phyloP scores from a whole-genome alignment of 2,888 invertebrate genomes.

The Leptinotarsa haldemani region DNA sequence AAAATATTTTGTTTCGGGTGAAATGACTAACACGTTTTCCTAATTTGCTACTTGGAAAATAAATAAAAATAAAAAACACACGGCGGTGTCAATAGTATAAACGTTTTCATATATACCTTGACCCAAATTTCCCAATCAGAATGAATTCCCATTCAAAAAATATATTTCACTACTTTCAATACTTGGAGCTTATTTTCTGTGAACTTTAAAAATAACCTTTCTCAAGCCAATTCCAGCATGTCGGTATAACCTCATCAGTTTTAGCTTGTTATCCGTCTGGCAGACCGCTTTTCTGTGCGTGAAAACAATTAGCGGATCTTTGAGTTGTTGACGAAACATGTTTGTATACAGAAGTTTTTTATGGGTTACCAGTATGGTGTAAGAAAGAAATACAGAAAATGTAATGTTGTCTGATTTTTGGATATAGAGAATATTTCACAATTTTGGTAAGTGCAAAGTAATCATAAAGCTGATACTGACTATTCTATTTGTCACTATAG shows the following conservation, averaged over 20 bases:
- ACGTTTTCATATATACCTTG: slow-evolving; percentile 2
- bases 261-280: slow-evolving; percentile 8
- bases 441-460: too few species aligned
- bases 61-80: slow-evolving; percentile 2
- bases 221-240: slow-evolving; percentile 7
- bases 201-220: slow-evolving; percentile 34
- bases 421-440: too few species aligned
- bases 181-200: slow-evolving; percentile 25
- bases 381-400: too few species aligned
- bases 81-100: background rate
- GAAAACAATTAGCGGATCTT: background rate
- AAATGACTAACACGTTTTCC: background rate
- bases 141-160: slow-evolving; percentile 6
- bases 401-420: too few species aligned
- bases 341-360: too few species aligned
- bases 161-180: slow-evolving; percentile 17
- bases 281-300: background rate
- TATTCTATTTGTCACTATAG: too few species aligned
- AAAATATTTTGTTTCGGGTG: background rate
- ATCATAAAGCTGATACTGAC: too few species aligned
- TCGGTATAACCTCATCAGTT: slow-evolving; percentile 16
- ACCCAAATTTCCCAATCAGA: slow-evolving; percentile 12
- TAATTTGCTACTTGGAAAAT: background rate
- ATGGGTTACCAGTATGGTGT: too few species aligned
- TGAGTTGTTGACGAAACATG: background rate